Evolutionary conservation across 2,797 vertebrate genomes (phyloP).

Genomic region (Lepus oiostolus): DNA sequence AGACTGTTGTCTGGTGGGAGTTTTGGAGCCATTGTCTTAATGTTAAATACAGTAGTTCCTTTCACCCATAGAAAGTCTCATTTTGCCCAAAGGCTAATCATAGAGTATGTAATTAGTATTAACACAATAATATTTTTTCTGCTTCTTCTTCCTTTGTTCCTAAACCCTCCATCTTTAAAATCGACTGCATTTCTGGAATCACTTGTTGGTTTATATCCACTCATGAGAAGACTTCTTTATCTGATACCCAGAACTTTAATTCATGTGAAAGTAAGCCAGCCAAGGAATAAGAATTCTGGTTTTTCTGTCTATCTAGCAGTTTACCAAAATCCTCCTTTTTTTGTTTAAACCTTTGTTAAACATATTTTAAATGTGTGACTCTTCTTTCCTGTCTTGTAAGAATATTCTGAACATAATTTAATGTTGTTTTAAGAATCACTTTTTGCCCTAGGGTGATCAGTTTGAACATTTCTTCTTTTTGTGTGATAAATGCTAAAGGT

Average conservation of each 20-base stretch:
- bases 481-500: constrained; percentile 63
- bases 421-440: constrained; percentile 71
- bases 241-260: constrained; percentile 61
- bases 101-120: constrained; percentile 57
- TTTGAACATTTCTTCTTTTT: constrained; percentile 59
- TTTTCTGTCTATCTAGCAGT: constrained; percentile 64
- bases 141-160: constrained; percentile 59
- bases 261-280: constrained; percentile 59
- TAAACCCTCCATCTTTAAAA: constrained; percentile 50
- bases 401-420: constrained; percentile 74
- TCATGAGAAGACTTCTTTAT: constrained; percentile 39
- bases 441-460: constrained; percentile 61
- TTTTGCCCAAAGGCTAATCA: constrained; percentile 72
- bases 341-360: constrained; percentile 72
- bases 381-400: constrained; percentile 73
- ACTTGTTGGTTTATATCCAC: constrained; percentile 55
- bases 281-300: constrained; percentile 68
- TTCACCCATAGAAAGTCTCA: constrained; percentile 60
- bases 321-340: constrained; percentile 68
- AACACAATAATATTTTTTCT: constrained; percentile 60
- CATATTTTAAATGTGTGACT: constrained; percentile 78
- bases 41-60: constrained; percentile 50
- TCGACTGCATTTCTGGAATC: constrained; percentile 53
- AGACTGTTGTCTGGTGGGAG: constrained; percentile 10
- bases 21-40: constrained; percentile 52